Percentiles rank a stretch among this genome's conserved stretches.
These are phyloP conservation scores for Vulpes vulpes DNA, from an alignment of 2,113 vertebrate genomes.

Conservation along the genomic window DNA sequence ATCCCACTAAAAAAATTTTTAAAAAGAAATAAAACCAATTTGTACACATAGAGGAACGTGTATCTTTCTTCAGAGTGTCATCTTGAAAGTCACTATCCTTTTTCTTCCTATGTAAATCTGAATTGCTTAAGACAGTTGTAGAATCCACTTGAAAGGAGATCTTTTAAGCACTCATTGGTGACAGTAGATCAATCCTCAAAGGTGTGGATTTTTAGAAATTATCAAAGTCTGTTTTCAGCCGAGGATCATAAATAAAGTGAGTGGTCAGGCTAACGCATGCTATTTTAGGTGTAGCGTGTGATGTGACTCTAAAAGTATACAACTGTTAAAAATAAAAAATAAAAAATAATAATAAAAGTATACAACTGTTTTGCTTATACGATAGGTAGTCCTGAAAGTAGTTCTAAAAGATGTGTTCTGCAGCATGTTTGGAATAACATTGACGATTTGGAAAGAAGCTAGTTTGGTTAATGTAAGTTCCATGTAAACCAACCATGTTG, in stretches of 20 bases:
- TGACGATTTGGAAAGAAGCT: neutral
- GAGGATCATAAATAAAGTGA: slow-evolving; percentile 20
- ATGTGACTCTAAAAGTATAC: neutral
- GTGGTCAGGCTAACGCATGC: neutral
- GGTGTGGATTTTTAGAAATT: slow-evolving; percentile 29
- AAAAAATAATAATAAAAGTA: neutral
- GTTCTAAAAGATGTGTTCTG: neutral
- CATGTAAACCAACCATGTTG: neutral
- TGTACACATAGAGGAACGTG: neutral
- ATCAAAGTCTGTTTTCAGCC: neutral
- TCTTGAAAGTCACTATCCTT: neutral
- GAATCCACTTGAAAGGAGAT: neutral
- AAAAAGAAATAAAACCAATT: neutral
- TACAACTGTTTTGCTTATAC: neutral
- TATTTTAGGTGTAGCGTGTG: slow-evolving; percentile 15
- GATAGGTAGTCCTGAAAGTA: neutral
- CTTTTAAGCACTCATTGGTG: slow-evolving; percentile 8
- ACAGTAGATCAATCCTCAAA: slow-evolving; percentile 38
- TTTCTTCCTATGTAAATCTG: neutral
- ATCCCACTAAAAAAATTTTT: neutral
- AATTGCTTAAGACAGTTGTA: slow-evolving; percentile 42
- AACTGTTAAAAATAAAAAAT: neutral
- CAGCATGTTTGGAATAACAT: neutral
- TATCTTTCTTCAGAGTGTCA: neutral
- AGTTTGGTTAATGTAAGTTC: neutral